Evolutionary conservation across 2,113 vertebrate genomes (phyloP).

Genomic region (Caloenas nicobarica): DNA sequence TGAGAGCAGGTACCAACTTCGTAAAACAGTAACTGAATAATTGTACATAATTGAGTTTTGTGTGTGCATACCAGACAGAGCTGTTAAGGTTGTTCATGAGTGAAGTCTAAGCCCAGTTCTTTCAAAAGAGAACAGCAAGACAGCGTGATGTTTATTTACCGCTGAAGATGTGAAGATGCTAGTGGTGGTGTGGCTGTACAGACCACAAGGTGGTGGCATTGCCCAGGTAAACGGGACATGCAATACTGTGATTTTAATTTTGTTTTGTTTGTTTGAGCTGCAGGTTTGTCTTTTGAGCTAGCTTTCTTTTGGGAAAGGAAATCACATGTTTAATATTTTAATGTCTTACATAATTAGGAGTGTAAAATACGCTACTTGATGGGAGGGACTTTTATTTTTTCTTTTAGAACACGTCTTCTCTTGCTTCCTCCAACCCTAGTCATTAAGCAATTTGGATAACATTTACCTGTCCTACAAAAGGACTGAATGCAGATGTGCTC

Average conservation of each 20-base stretch:
- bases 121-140: rapidly evolving
- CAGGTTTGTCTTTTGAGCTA: neutral
- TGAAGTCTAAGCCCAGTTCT: neutral
- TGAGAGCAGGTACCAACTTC: neutral
- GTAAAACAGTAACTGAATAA: rapidly evolving
- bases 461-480: neutral
- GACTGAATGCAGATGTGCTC: neutral
- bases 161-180: rapidly evolving
- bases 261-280: rapidly evolving
- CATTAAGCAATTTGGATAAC: neutral
- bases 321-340: neutral
- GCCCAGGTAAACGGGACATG: neutral
- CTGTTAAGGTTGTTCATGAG: neutral
- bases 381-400: neutral
- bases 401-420: neutral
- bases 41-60: rapidly evolving
- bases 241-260: rapidly evolving
- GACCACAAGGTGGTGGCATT: slow-evolving; percentile 69
- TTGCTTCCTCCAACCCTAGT: neutral
- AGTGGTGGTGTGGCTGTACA: neutral
- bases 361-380: neutral
- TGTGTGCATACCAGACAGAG: neutral
- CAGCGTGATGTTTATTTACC: neutral
- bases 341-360: neutral
- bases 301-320: neutral